phyloP scores from a whole-genome alignment of 2,888 invertebrate species.

The Ellobium chinense region DNA sequence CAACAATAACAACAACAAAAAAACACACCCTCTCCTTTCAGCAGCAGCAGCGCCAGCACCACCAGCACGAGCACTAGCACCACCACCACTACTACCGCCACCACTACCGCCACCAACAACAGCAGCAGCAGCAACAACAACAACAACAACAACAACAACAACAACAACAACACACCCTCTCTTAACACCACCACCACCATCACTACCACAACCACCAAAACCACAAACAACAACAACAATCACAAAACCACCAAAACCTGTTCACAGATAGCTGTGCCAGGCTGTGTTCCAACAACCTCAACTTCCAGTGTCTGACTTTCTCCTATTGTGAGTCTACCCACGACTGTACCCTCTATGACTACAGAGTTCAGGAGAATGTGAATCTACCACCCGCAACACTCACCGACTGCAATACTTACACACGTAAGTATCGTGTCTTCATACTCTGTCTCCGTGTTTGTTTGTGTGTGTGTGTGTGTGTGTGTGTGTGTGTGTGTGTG shows the following conservation, averaged over 20 bases:
- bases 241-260: not conserved
- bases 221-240: not conserved
- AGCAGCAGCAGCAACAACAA: not conserved
- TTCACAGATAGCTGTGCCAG: slow-evolving; percentile 8
- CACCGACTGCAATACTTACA: slow-evolving; percentile 1
- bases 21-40: not conserved
- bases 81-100: not conserved
- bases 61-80: not conserved
- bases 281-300: not conserved
- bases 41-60: not conserved
- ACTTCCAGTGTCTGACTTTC: not conserved
- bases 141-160: not conserved
- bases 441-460: too few species aligned
- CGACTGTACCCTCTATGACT: not conserved
- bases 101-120: not conserved
- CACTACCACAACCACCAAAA: not conserved
- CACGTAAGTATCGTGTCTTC: not conserved
- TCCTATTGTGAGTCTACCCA: not conserved
- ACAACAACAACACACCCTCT: not conserved
- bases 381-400: not conserved
- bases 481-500: too few species aligned
- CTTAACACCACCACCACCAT: not conserved
- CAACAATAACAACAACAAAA: not conserved
- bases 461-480: too few species aligned
- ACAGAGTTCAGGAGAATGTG: not conserved